Percentiles rank a stretch among this genome's conserved stretches.
Conservation (phyloP, 2,888 invertebrate genomes). For the Tholera decimalis region DNA sequence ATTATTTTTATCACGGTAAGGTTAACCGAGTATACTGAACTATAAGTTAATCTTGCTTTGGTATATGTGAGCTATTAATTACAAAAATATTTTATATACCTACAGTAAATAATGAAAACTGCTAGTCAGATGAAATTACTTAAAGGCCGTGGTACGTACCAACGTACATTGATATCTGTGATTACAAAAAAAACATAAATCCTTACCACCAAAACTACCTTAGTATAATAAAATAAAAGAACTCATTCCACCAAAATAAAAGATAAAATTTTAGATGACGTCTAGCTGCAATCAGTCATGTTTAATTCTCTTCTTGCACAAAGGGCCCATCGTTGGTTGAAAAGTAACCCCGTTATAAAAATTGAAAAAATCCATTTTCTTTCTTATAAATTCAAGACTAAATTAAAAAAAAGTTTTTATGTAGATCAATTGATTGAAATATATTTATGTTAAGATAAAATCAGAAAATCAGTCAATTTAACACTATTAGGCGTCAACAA, state of each 20-base stretch:
- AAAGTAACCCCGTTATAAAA: conserved; percentile 37
- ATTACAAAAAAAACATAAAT: not conserved
- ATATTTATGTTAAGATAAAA: too few species aligned
- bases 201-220: not conserved
- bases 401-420: too few species aligned
- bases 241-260: conserved; percentile 34
- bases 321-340: conserved; percentile 42
- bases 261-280: conserved; percentile 49
- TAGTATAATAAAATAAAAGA: conserved; percentile 36
- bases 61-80: not conserved
- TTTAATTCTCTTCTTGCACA: conserved; percentile 51
- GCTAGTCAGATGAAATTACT: not conserved
- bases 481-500: too few species aligned
- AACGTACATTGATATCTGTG: not conserved
- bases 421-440: too few species aligned
- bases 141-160: not conserved
- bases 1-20: too few species aligned
- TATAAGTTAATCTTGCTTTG: not conserved
- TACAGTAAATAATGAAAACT: not conserved
- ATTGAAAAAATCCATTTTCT: too few species aligned
- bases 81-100: too few species aligned
- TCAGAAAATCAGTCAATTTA: too few species aligned
- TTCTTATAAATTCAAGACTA: too few species aligned
- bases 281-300: conserved; percentile 60
- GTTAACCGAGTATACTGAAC: not conserved